Conservation (phyloP, 2,888 invertebrate species). For the Ligdia adustata region DNA sequence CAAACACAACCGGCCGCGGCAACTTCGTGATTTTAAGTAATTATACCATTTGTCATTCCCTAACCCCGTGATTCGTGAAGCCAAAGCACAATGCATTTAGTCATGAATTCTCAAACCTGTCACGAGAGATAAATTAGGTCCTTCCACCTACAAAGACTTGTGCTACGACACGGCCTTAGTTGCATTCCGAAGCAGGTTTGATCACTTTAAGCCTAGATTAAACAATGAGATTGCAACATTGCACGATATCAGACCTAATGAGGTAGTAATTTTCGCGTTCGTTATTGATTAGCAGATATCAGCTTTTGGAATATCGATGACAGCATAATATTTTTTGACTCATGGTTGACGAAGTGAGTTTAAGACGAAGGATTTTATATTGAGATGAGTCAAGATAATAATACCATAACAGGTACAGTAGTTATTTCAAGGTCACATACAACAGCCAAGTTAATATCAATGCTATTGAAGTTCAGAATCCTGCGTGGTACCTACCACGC, state of each 20-base stretch:
- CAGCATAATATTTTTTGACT: no score
- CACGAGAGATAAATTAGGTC: slow-evolving; percentile 65
- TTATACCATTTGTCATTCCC: slow-evolving; percentile 68
- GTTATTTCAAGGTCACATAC: no score
- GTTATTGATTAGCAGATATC: slow-evolving; percentile 8
- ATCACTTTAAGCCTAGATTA: slow-evolving; percentile 47
- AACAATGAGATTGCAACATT: slow-evolving; percentile 56
- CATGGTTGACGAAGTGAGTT: no score
- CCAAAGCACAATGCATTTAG: slow-evolving; percentile 40
- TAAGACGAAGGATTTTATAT: no score
- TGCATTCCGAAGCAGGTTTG: slow-evolving; percentile 66
- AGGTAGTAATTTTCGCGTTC: slow-evolving; percentile 37
- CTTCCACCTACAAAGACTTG: slow-evolving; percentile 57
- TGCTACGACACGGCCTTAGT: slow-evolving; percentile 54
- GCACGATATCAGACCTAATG: slow-evolving; percentile 43
- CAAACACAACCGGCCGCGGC: slow-evolving; percentile 2
- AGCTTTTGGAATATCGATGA: slow-evolving; percentile 17
- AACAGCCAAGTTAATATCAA: no score
- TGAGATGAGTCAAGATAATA: no score
- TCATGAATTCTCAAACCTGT: slow-evolving; percentile 61
- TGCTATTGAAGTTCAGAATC: no score
- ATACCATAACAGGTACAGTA: no score
- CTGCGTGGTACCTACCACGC: no score
- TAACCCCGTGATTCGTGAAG: slow-evolving; percentile 38
- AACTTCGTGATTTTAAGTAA: slow-evolving; percentile 48